Evolutionary conservation across 2,888 invertebrate species (phyloP).

Genomic region (Hypena proboscidalis): DNA sequence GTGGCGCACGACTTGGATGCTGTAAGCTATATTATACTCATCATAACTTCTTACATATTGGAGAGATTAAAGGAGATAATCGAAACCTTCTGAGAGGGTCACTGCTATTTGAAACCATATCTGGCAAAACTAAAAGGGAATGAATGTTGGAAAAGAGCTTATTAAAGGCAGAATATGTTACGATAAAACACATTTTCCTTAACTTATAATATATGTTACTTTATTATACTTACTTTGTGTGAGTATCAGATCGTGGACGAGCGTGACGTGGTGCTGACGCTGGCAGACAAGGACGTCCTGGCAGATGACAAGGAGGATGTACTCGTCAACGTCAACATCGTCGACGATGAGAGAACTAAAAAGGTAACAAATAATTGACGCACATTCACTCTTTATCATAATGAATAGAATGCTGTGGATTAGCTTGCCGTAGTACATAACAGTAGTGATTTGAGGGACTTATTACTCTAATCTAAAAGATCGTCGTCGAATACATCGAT

Average conservation of each 20-base stretch:
- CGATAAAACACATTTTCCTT: not conserved
- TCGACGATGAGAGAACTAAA: conserved; percentile 93
- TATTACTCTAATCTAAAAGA: too few relatives aligned
- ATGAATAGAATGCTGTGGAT: not conserved
- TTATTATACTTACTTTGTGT: not conserved
- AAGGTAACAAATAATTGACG: conserved; percentile 76
- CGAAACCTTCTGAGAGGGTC: too few relatives aligned
- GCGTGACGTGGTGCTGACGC: conserved; percentile 93
- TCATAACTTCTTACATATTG: too few relatives aligned
- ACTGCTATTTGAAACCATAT: too few relatives aligned
- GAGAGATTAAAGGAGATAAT: too few relatives aligned
- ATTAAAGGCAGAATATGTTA: too few relatives aligned
- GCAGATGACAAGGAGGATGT: conserved; percentile 94
- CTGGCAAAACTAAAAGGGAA: too few relatives aligned
- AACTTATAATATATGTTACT: not conserved
- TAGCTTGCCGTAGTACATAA: too few relatives aligned
- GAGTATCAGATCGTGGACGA: conserved; percentile 88
- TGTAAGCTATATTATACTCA: conserved; percentile 54
- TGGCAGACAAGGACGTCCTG: conserved; percentile 96
- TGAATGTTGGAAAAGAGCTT: too few relatives aligned
- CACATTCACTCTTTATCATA: not conserved
- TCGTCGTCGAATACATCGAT: too few relatives aligned
- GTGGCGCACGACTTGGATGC: conserved; percentile 88
- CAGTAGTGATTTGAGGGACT: too few relatives aligned
- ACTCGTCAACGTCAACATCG: conserved; percentile 95